These are phyloP conservation scores for Conus canariensis DNA, from an alignment of 2,888 invertebrate genomes.

Conservation along the genomic window DNA sequence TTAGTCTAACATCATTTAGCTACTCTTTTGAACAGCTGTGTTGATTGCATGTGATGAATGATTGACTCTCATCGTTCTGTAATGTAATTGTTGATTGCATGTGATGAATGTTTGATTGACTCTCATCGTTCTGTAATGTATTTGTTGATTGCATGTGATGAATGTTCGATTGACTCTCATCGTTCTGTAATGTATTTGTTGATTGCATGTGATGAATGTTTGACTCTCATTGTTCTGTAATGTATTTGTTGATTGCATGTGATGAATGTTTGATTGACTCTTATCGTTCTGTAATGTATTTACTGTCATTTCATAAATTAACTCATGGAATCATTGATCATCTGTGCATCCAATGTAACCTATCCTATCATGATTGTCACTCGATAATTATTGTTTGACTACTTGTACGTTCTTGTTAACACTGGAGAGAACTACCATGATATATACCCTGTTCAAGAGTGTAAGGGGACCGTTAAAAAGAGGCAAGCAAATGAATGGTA, in stretches of 20 bases:
- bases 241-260: too few relatives aligned
- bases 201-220: not conserved
- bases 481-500: too few relatives aligned
- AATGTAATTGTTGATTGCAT: not conserved
- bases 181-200: too few relatives aligned
- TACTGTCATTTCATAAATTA: not conserved
- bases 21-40: not conserved
- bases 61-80: not conserved
- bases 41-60: not conserved
- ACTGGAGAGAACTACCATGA: too few relatives aligned
- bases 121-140: not conserved
- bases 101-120: not conserved
- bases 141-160: not conserved
- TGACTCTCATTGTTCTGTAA: not conserved
- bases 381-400: too few relatives aligned
- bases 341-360: too few relatives aligned
- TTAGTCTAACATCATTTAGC: not conserved
- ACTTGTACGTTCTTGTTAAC: too few relatives aligned
- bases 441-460: too few relatives aligned
- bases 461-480: too few relatives aligned
- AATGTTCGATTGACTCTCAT: not conserved
- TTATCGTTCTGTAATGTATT: not conserved
- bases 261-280: not conserved
- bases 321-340: not conserved
- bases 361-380: too few relatives aligned